A percentile compares a stretch with the other conserved stretches of the same genome.
Evolutionary conservation across 1,140 invertebrate genomes (phyloP).

Genomic region (Sogatella furcifera): DNA sequence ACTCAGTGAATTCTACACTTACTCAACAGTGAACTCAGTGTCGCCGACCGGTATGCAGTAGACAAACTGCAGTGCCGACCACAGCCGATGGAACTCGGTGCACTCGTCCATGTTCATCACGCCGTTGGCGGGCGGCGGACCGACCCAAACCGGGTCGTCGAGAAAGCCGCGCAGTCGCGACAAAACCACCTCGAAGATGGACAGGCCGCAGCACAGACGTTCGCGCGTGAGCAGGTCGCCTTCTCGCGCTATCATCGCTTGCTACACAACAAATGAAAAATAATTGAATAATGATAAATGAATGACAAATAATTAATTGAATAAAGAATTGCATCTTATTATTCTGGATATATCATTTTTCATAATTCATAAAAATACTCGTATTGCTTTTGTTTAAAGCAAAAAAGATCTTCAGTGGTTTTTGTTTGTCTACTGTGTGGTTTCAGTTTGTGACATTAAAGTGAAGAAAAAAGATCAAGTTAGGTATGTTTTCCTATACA

Average conservation of each 20-base stretch:
- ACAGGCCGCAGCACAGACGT: slow-evolving; percentile 94
- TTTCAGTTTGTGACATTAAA: too few species aligned
- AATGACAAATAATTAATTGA: too few species aligned
- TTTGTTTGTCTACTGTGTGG: too few species aligned
- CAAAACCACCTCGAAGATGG: slow-evolving; percentile 93
- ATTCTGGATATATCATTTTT: too few species aligned
- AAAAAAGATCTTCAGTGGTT: too few species aligned
- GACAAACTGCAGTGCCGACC: slow-evolving; percentile 97
- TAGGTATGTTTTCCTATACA: too few species aligned
- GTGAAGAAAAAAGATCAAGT: too few species aligned
- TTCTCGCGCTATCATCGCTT: slow-evolving; percentile 84
- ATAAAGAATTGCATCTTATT: too few species aligned
- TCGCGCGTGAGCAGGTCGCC: slow-evolving; percentile 94
- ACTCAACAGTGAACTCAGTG: slow-evolving; percentile 95
- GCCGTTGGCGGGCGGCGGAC: slow-evolving; percentile 76
- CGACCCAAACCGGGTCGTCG: slow-evolving; percentile 84
- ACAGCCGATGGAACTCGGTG: slow-evolving; percentile 92
- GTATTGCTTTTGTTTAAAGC: too few species aligned
- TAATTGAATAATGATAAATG: too few species aligned
- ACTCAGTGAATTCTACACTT: too few species aligned
- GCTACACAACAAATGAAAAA: slow-evolving; percentile 39
- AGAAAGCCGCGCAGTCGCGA: slow-evolving; percentile 76
- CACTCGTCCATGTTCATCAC: slow-evolving; percentile 97
- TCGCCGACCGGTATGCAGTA: slow-evolving; percentile 96
- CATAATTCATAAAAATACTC: too few species aligned